Base-by-base conservation (phyloP, 2,113 vertebrate species). In the Emberiza fucata region DNA sequence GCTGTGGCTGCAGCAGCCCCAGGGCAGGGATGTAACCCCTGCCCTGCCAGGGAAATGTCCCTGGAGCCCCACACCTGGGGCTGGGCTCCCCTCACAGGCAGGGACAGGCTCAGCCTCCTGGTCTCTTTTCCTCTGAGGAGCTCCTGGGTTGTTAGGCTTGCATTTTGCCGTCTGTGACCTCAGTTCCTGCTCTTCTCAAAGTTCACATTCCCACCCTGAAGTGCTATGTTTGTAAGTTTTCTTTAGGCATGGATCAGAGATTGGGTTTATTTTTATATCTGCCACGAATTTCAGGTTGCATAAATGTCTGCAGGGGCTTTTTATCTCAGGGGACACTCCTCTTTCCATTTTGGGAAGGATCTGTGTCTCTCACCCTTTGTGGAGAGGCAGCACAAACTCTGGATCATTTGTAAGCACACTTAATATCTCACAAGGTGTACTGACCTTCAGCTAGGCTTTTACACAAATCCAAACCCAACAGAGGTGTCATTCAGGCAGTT, bases 21-120 rank as follows among this genome's bases (percentile, higher is more conserved):
- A 73, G 33, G 6, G 3, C 47, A n/a, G 33, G 0, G 3, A 9
- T 18, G 28, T 1, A 24, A 28, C 1, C 14, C 28, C 0, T 4
- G 6, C 17, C 86, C 44, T 0, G 14, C 71, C 81, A 65, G 53
- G 54, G 66, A 65, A 33, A 59, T 54, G 76, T 69, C 81, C 28
- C 17, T 27, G 56, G 45, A 73, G 35, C 1, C 71, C 24, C 59
- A 71, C 5, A 0, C 1, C 10, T 18, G 31, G 59, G 20, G 24
- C 57, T 4, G 45, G 50, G 54, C 54, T 73, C 53, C 45, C 31
- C 75, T 45, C 56, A 27, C 50, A 72, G 50, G 40, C 66, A 42
- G 73, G 44, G 8, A 19, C 79, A 90, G 37, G 66, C 82, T 76
- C 57, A 40, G 70, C 27, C 44, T 65, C 28, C n/a, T 16, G 8